A percentile compares a stretch with the other conserved stretches of the same genome.
Conservation (phyloP, 2,888 invertebrate genomes). For the Drosophila trichaetosa region DNA sequence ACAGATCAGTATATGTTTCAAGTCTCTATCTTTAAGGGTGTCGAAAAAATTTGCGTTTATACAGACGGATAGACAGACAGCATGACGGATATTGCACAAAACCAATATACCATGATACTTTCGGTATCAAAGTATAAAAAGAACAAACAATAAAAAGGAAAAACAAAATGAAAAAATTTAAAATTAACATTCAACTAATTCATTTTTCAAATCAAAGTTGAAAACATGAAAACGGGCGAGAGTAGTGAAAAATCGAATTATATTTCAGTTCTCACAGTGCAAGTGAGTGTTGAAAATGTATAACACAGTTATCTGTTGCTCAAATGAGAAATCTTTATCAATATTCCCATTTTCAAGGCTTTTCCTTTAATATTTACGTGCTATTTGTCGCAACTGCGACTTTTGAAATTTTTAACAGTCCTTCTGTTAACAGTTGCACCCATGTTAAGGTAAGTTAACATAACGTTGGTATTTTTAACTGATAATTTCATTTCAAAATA, state of each 20-base stretch:
- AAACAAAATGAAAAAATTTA: background rate
- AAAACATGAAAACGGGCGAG: background rate
- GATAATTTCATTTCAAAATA: background rate
- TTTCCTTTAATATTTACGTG: background rate
- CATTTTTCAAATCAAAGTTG: background rate
- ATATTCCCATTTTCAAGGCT: background rate
- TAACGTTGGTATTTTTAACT: conserved; percentile 13
- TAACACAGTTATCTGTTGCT: background rate
- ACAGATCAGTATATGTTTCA: too few species aligned
- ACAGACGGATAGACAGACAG: too few species aligned
- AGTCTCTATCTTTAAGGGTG: too few species aligned
- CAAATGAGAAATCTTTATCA: background rate
- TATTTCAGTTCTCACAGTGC: background rate
- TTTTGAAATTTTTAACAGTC: conserved; percentile 6
- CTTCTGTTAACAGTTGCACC: background rate
- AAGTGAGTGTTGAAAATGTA: background rate
- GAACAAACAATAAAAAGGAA: background rate
- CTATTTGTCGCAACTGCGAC: background rate
- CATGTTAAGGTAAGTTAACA: background rate
- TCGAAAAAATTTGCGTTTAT: too few species aligned
- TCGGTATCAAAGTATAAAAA: background rate
- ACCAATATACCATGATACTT: background rate
- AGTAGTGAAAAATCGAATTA: background rate
- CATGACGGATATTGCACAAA: background rate
- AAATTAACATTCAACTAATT: background rate